Evolutionary conservation across 1,140 invertebrate species (phyloP), one percentile per base, ranked within the genome.

Genomic region (Bombus pascuorum): DNA sequence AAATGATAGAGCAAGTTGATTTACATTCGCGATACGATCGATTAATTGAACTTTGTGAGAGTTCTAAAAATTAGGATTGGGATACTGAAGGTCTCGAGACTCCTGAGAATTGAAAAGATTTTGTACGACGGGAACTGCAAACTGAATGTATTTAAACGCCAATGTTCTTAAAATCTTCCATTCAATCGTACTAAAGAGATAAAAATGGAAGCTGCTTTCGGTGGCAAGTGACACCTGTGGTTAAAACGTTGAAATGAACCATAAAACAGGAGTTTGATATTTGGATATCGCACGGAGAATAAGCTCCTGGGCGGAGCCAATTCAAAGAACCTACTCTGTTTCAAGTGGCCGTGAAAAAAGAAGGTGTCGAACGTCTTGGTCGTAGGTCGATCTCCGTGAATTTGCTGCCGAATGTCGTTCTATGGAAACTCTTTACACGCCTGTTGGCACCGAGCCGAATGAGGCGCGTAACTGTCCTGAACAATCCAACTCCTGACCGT

Each of bases 391-490:
- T 68, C 66, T 37, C 66, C 18, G 34, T 25, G 66, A 22, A 22
- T 70, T 70, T 25, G 22, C 39, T 13, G 59, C 70, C 39, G 70
- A 25, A 71, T 15, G 70, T 42, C 12, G 13, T 39, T 42, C 70
- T 28, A 42, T 42, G n/a, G 72, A 32, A 73, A 47, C 72, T 73
- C 72, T 73, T 73, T 73, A n/a, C 32, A 73, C n/a, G 28, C 72
- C 39, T 73, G 42, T 32, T 73, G 72, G 72, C 72, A 73, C n/a
- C 28, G 42, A n/a, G 72, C 72, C 72, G n/a, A 73, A 73, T 47
- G 42, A 73, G 72, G 42, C 72, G 72, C 72, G 42, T 73, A 42
- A 44, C 42, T 32, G 39, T 32, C n/a, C 28, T 15, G 42, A 73
- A 73, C 39, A 47, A 47, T 34, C 3, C 28, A 32, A n/a, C 72